Evolutionary conservation across 1,140 invertebrate genomes (phyloP).

Genomic region (Drosophila willistoni): DNA sequence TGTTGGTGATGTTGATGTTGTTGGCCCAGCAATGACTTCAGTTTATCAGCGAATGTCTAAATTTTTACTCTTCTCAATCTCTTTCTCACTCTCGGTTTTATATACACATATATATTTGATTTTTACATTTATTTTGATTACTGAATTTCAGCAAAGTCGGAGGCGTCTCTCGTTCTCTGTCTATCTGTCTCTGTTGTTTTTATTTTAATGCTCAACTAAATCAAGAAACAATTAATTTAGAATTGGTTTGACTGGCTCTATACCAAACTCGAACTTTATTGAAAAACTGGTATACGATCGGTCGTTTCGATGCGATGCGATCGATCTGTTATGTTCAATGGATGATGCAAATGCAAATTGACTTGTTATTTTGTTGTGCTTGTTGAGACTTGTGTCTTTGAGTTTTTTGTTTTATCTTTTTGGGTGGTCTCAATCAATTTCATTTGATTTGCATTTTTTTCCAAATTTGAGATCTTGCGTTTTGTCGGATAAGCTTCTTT

Average conservation of each 20-base stretch:
- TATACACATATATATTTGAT: neutral
- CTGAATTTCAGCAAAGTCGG: slow-evolving; percentile 57
- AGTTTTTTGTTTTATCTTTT: slow-evolving; percentile 7
- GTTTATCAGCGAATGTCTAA: slow-evolving; percentile 80
- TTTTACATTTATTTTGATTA: slow-evolving; percentile 61
- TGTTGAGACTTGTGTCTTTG: slow-evolving; percentile 10
- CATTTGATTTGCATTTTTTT: slow-evolving; percentile 53
- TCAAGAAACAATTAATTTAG: slow-evolving; percentile 79
- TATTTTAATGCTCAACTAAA: slow-evolving; percentile 69
- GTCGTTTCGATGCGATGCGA: no score
- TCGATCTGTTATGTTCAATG: slow-evolving; percentile 48
- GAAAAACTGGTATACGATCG: slow-evolving; percentile 21
- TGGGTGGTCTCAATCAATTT: slow-evolving; percentile 64
- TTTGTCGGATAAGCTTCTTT: slow-evolving; percentile 56
- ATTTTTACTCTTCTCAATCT: slow-evolving; percentile 47
- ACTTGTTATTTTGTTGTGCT: slow-evolving; percentile 41
- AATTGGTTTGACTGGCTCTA: slow-evolving; percentile 45
- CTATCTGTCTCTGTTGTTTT: neutral
- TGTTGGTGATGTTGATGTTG: slow-evolving; percentile 56
- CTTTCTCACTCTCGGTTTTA: neutral
- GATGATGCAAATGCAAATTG: slow-evolving; percentile 75
- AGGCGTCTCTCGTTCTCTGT: slow-evolving; percentile 36
- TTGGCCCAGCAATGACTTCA: slow-evolving; percentile 58
- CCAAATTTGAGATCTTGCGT: slow-evolving; percentile 45
- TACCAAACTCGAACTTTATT: slow-evolving; percentile 43